Evolutionary conservation across 2,888 invertebrate species (phyloP), one percentile per base, ranked within the genome.

Genomic region (Cryptocephalus primarius): DNA sequence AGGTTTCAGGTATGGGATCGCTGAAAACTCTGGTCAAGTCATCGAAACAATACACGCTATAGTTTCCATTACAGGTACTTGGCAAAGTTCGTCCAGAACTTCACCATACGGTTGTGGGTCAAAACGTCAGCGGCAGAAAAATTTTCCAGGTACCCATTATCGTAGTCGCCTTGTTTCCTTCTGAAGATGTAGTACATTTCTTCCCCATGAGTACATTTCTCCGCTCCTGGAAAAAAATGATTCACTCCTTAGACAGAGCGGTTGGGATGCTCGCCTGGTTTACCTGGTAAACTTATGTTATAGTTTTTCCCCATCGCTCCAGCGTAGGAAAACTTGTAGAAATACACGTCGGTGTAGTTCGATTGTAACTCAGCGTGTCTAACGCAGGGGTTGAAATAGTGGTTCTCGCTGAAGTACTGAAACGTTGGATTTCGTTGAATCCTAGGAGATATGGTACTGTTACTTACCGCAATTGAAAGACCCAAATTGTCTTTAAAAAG

Each of bases 61-160:
- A 32, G 11, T 10, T 8, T 10, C 42, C 47, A 69, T 65, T 60
- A 77, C 70, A 76, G 73, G 56, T 64, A 65, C 59, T 74, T 76
- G 0, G 80, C 82, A 62, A 83, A 83, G 56, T 82, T 79, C 0
- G 79, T 74, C 80, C 82, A 60, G 8, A 58, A 45, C 42, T 45
- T 55, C 1, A 52, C 47, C 48, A 60, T 48, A 11, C 55, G 48
- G 8, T 48, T 50, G 14, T 53, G 52, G 9, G 52, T 55, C 9
- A 50, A 9, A 10, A 50, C 45, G 42, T 59, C 58, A 31, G 44
- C 44, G 38, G 38, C 32, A 1, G 55, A 44, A 43, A 53, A 55
- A 31, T 33, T 33, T 22, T 13, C 44, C 40, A 55, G 44, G 42
- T 55, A 43, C 2, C 55, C 53, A 45, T 60, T 60, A 42, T 60